phyloP scores from a whole-genome alignment of 2,113 vertebrate species.

The Clarias batrachus region DNA sequence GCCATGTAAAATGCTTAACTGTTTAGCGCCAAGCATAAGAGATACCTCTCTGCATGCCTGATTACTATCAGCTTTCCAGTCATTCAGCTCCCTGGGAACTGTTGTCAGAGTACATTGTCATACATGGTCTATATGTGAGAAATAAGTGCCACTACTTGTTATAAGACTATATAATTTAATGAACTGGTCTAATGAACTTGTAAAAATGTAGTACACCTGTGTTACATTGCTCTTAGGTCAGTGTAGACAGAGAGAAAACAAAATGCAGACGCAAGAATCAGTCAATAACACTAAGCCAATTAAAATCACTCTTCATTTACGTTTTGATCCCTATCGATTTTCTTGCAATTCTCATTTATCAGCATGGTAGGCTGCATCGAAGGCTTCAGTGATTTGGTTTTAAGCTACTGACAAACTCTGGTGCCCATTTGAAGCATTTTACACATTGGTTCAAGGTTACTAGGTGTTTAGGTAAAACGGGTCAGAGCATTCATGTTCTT shows the following conservation, averaged over 20 bases:
- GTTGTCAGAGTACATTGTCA: not conserved
- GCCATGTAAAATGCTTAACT: slow-evolving; percentile 51
- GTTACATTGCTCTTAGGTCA: slow-evolving; percentile 42
- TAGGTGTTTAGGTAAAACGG: not conserved
- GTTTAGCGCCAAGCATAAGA: slow-evolving; percentile 35
- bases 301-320: slow-evolving; percentile 76
- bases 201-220: slow-evolving; percentile 53
- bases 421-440: slow-evolving; percentile 35
- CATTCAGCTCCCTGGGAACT: slow-evolving; percentile 2
- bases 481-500: not conserved
- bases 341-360: slow-evolving; percentile 70
- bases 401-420: slow-evolving; percentile 37
- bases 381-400: slow-evolving; percentile 43
- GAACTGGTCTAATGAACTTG: slow-evolving; percentile 46
- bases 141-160: slow-evolving; percentile 44
- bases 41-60: not conserved
- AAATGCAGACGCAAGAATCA: slow-evolving; percentile 51
- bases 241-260: slow-evolving; percentile 51
- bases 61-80: slow-evolving; percentile 1
- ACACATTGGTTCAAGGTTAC: slow-evolving; percentile 40
- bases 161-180: slow-evolving; percentile 44
- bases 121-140: not conserved
- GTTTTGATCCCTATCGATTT: slow-evolving; percentile 74
- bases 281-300: slow-evolving; percentile 73
- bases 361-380: slow-evolving; percentile 56